Conservation (phyloP, 2,888 invertebrate genomes). For the Leucophenga montana region DNA sequence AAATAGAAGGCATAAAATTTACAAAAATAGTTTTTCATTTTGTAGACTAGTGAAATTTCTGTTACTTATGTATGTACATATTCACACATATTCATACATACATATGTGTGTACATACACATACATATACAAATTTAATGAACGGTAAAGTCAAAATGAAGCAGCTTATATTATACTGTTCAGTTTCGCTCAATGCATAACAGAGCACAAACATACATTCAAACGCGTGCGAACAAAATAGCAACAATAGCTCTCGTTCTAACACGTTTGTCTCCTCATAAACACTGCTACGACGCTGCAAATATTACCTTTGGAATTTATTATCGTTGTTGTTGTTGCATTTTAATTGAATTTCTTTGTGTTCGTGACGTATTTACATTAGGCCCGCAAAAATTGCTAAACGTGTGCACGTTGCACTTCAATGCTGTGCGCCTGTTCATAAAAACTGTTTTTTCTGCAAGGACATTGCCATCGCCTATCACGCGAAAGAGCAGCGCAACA, state of each 20-base stretch:
- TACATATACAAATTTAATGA: too few relatives aligned
- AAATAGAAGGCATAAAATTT: too few relatives aligned
- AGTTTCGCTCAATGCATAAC: too few relatives aligned
- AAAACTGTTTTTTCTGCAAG: conserved; percentile 73
- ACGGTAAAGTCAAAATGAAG: too few relatives aligned
- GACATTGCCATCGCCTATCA: conserved; percentile 71
- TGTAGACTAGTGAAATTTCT: too few relatives aligned
- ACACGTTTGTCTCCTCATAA: background rate
- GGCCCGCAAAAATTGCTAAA: background rate
- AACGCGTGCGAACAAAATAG: too few relatives aligned
- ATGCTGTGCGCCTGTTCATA: conserved; percentile 64
- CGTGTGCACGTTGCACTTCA: conserved; percentile 28
- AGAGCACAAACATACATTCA: too few relatives aligned
- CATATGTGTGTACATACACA: too few relatives aligned
- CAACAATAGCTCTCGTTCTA: conserved; percentile 24
- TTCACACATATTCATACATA: too few relatives aligned
- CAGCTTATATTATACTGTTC: too few relatives aligned
- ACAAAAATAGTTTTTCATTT: too few relatives aligned
- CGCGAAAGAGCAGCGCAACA: conserved; percentile 17
- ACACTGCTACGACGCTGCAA: background rate
- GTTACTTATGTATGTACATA: too few relatives aligned
- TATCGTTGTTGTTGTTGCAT: background rate
- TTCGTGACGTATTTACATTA: background rate
- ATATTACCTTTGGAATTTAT: background rate
- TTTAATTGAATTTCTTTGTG: background rate